Base-by-base conservation (phyloP, 2,888 invertebrate species). In the Rhagium mordax region DNA sequence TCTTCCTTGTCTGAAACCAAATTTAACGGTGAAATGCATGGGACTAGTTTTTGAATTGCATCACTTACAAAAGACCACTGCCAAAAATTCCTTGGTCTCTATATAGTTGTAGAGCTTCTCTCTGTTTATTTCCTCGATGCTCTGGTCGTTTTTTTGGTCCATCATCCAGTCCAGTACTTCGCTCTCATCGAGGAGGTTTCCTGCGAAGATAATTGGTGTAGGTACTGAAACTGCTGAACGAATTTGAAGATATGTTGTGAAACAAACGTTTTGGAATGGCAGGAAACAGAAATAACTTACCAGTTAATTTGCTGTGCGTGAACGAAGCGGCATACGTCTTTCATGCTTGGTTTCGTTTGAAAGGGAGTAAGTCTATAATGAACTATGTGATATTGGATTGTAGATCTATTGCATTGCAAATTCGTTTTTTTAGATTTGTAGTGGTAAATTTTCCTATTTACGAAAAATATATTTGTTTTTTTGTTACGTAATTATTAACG, bases 51-150 rank as follows among this genome's bases (percentile, higher is more conserved):
- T n/a, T n/a, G n/a, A n/a, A n/a, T n/a, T n/a, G n/a, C n/a, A n/a
- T n/a, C n/a, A 79, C 96, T 95, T 92, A 97, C 97, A 97, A 88
- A 97, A 97, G 75, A 96, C 90, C 69, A 97, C 96, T 57, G 96
- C 97, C 84, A 97, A 89, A 89, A 97, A 97, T 87, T 97, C 97
- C 88, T 96, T 96, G 33, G 94, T 94, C 84, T 94, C 95, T 81
- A 97, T 96, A 87, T 95, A 95, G 84, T 95, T 94, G 85, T 92
- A 92, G 51, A 97, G 89, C 82, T 92, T 91, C 62, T 96, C 95
- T 82, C 97, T 91, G 84, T 95, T 93, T 76, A 97, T 95, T 86
- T 96, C 95, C 86, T 96, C 96, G 80, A 97, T 96, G 85, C 96
- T 96, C 86, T 95, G 95, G 86, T 97, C 97, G 86, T 94, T 94